Evolutionary conservation across 1,140 invertebrate species (phyloP).

Genomic region (Spodoptera frugiperda): DNA sequence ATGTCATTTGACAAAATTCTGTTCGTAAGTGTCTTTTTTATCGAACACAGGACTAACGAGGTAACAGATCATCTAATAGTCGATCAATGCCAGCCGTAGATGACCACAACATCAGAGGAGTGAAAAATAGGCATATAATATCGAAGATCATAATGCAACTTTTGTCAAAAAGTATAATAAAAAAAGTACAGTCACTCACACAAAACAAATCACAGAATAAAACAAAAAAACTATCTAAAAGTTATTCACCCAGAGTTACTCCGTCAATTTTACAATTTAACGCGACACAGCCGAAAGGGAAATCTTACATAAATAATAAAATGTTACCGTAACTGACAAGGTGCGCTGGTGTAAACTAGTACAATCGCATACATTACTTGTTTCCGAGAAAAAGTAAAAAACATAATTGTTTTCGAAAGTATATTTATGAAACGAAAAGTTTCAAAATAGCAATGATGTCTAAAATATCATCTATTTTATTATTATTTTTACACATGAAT

Average conservation of each 20-base stretch:
- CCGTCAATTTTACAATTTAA: conserved; percentile 2
- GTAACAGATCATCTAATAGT: too few relatives aligned
- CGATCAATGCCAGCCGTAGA: too few relatives aligned
- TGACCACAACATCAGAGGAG: too few relatives aligned
- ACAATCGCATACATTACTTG: not conserved
- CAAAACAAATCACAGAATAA: not conserved
- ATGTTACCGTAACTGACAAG: conserved; percentile 11
- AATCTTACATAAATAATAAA: conserved; percentile 21
- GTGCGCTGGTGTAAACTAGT: not conserved
- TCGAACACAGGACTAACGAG: too few relatives aligned
- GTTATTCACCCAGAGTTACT: not conserved
- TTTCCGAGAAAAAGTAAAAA: not conserved
- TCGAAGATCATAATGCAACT: too few relatives aligned
- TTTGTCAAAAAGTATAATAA: too few relatives aligned
- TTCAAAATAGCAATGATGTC: too few relatives aligned
- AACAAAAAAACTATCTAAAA: not conserved
- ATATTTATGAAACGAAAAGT: not conserved
- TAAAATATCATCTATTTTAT: too few relatives aligned
- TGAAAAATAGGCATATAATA: too few relatives aligned
- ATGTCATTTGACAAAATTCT: too few relatives aligned
- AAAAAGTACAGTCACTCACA: not conserved
- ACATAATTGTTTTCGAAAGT: not conserved
- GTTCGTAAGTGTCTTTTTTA: too few relatives aligned
- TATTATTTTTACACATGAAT: too few relatives aligned
- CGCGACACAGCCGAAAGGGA: not conserved